These are phyloP conservation scores for Philereme transversata DNA, from an alignment of 2,888 invertebrate species.

Conservation along the genomic window DNA sequence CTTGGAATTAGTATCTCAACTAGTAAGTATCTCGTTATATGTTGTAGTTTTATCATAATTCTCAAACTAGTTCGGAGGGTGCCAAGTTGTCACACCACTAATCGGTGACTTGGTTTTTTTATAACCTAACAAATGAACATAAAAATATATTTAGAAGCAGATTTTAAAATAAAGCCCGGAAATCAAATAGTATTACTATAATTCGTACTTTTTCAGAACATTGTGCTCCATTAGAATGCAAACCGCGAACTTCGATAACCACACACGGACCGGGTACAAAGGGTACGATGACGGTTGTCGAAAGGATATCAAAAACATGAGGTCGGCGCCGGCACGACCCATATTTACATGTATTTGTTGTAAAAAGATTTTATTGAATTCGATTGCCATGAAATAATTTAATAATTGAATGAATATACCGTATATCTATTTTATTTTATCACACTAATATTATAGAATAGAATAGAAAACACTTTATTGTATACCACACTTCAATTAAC, in stretches of 20 bases:
- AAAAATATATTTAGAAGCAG: no score
- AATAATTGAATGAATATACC: not conserved
- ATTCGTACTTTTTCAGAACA: not conserved
- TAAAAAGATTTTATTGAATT: constrained; percentile 1
- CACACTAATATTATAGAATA: not conserved
- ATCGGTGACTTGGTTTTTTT: no score
- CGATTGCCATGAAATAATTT: not conserved
- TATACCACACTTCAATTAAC: no score
- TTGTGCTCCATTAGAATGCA: constrained; percentile 13
- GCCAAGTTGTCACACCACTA: no score
- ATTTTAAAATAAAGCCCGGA: no score
- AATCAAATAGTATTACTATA: no score
- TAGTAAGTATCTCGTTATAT: no score
- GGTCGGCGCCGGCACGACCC: not conserved
- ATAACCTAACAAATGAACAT: no score
- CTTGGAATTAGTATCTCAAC: no score
- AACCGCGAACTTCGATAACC: constrained; percentile 4
- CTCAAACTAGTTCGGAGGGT: no score
- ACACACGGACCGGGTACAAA: constrained; percentile 7
- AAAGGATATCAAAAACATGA: not conserved
- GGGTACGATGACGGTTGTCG: constrained; percentile 9
- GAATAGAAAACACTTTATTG: no score
- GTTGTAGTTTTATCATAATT: no score
- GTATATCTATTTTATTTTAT: not conserved
- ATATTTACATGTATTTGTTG: constrained; percentile 12